phyloP scores from a whole-genome alignment of 2,797 vertebrate species.

The Graptemys geographica region DNA sequence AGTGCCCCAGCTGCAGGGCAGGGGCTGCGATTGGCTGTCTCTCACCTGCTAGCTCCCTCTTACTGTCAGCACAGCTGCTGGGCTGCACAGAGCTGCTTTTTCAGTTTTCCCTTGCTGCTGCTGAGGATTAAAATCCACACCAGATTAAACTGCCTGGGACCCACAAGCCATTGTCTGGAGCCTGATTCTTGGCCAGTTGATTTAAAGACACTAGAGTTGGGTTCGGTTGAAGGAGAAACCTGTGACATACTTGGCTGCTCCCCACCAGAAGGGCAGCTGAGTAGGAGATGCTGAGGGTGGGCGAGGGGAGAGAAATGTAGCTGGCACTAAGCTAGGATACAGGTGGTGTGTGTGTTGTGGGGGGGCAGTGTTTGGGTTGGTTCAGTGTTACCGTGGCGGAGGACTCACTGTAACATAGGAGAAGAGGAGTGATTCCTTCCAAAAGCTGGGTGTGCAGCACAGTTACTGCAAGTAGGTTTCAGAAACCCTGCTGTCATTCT shows the following conservation, averaged over 20 bases:
- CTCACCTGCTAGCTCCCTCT: background rate
- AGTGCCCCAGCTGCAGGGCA: fast-evolving
- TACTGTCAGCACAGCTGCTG: fast-evolving
- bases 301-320: background rate
- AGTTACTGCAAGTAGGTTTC: background rate
- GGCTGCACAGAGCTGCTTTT: background rate
- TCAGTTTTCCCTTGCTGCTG: background rate
- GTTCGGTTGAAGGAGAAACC: background rate
- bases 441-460: too few relatives aligned
- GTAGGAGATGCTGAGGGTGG: background rate
- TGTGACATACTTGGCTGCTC: fast-evolving
- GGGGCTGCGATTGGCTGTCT: background rate
- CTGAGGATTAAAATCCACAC: slow-evolving; percentile 30
- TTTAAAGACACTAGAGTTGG: background rate
- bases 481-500: background rate
- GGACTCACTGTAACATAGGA: background rate
- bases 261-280: background rate
- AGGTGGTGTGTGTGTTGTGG: background rate
- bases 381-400: background rate
- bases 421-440: background rate
- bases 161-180: background rate
- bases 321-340: background rate
- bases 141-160: background rate
- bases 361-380: background rate
- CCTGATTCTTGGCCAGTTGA: background rate